phyloP scores from a whole-genome alignment of 2,888 invertebrate species.

The Stenurella melanura region DNA sequence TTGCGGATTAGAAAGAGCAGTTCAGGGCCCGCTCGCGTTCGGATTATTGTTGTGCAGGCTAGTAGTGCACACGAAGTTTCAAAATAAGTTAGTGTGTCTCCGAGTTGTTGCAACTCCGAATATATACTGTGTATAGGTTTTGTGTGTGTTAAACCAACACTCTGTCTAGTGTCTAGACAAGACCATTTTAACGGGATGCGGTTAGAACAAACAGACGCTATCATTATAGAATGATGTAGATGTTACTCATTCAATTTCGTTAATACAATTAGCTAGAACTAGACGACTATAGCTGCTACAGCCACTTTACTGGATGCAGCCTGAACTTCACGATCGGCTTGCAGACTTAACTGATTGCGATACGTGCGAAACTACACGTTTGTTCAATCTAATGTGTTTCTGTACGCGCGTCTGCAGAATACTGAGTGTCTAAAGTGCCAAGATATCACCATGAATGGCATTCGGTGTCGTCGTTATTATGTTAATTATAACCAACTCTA shows the following conservation, averaged over 20 bases:
- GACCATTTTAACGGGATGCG: slow-evolving; percentile 14
- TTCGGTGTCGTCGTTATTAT: no score
- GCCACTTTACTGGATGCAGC: slow-evolving; percentile 13
- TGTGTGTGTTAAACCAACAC: slow-evolving; percentile 28
- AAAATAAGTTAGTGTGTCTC: slow-evolving; percentile 30
- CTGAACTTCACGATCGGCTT: slow-evolving; percentile 6
- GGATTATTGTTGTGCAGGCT: background rate
- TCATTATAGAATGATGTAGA: slow-evolving; percentile 5
- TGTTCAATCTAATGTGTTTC: background rate
- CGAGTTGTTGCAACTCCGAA: slow-evolving; percentile 23
- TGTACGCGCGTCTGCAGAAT: background rate
- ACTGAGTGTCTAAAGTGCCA: no score
- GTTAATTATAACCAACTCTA: no score
- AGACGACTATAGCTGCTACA: slow-evolving; percentile 6
- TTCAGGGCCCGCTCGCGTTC: background rate
- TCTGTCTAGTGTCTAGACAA: slow-evolving; percentile 16
- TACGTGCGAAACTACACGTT: slow-evolving; percentile 15
- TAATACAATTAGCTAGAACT: slow-evolving; percentile 12
- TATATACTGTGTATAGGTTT: slow-evolving; percentile 8
- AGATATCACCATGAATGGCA: no score
- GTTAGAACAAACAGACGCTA: slow-evolving; percentile 21
- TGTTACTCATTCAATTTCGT: slow-evolving; percentile 19
- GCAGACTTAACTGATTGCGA: slow-evolving; percentile 12
- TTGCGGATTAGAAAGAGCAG: slow-evolving; percentile 43
- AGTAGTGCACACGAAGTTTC: slow-evolving; percentile 6